These are phyloP conservation scores for Oxygymnocypris stewartii DNA, from an alignment of 2,113 vertebrate genomes.

Conservation along the genomic window DNA sequence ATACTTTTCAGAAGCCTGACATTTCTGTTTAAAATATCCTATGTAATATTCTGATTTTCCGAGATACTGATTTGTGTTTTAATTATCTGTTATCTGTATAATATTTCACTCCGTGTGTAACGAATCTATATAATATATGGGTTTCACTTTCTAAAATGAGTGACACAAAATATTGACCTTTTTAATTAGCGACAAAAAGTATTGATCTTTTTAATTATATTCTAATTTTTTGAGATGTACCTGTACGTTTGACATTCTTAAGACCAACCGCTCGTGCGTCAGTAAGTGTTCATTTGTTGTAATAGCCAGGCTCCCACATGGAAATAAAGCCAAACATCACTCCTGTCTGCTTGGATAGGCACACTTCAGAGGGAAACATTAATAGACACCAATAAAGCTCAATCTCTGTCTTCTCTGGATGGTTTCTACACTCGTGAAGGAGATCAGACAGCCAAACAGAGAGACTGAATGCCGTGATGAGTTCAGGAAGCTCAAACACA, in stretches of 20 bases:
- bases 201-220: too few relatives aligned
- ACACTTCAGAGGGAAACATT: not conserved
- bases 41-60: too few relatives aligned
- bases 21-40: too few relatives aligned
- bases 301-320: conserved; percentile 64
- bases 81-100: too few relatives aligned
- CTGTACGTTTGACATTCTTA: not conserved
- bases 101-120: too few relatives aligned
- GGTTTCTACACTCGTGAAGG: not conserved
- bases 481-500: not conserved
- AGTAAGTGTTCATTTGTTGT: conserved; percentile 71
- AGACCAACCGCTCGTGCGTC: conserved; percentile 59
- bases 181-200: too few relatives aligned
- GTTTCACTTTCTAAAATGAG: too few relatives aligned
- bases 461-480: not conserved
- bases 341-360: not conserved
- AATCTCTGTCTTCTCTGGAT: not conserved
- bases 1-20: too few relatives aligned
- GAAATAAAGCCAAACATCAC: not conserved
- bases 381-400: not conserved
- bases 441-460: not conserved
- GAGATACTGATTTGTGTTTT: too few relatives aligned
- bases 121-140: too few relatives aligned
- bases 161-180: too few relatives aligned
- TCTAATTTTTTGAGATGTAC: too few relatives aligned